Evolutionary conservation across 2,797 vertebrate genomes (phyloP), one percentile per base, ranked within the genome.

Genomic region (Sebastes cheni): DNA sequence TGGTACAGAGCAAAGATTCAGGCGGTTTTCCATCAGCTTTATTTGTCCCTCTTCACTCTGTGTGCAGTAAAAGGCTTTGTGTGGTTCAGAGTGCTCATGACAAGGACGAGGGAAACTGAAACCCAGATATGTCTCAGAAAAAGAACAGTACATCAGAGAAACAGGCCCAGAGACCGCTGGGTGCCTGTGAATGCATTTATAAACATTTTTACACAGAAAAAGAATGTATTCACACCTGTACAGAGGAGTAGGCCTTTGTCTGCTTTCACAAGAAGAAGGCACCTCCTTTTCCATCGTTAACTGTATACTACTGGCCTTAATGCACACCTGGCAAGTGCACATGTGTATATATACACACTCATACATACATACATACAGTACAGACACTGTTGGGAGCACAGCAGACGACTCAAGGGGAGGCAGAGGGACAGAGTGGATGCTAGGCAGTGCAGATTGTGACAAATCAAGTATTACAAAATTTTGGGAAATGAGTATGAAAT

Each of bases 161-260:
- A 77, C 72, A 36, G 87, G 77, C 75, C 86, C 80, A 25, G 56
- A 77, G 64, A 74, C 67, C 27, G 32, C 79, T 18, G 32, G 79
- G 42, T 77, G 79, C 82, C 75, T 65, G 84, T 54, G 25, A 73
- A 81, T 76, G 78, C 81, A 82, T 82, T 69, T 86, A 68, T 83
- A 91, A 86, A 88, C 79, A 71, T 84, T 84, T 76, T 12, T 85
- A 88, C 64, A 80, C 4, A 30, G 58, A 78, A 50, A 83, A 87
- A 86, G n/a, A 83, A 83, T 58, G n/a, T 93, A 92, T 91, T 89
- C 84, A 94, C 91, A 94, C 73, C 84, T 88, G 74, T 90, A 92
- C 90, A 94, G 75, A 90, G 85, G 88, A 93, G 92, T 60, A 87
- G 76, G 84, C 80, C 79, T 77, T 23, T 56, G 72, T 85, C 80